phyloP scores from a whole-genome alignment of 2,113 vertebrate genomes.

The Holacanthus passer region DNA sequence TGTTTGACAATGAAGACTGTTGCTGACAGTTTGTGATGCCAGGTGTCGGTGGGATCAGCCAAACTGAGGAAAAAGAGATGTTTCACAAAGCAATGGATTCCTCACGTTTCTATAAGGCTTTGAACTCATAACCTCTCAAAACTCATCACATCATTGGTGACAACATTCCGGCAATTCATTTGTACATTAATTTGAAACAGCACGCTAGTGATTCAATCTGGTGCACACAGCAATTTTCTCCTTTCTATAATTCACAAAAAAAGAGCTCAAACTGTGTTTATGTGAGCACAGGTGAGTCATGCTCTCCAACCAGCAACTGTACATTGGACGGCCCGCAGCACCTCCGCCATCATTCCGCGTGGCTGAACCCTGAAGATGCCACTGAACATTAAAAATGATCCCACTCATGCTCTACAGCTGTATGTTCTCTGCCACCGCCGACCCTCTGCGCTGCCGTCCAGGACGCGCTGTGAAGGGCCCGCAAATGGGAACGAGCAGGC shows the following conservation, averaged over 20 bases:
- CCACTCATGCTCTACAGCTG: conserved; percentile 47
- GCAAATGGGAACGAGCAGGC: conserved; percentile 78
- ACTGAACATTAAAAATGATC: conserved; percentile 62
- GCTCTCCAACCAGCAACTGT: conserved; percentile 24
- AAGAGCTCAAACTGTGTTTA: neutral
- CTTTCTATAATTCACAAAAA: neutral
- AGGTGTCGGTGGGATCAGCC: conserved; percentile 13
- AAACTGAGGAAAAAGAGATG: neutral
- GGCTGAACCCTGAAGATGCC: conserved; percentile 53
- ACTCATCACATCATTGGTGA: neutral
- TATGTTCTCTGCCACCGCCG: conserved; percentile 45
- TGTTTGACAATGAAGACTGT: neutral
- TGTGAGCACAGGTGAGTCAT: conserved; percentile 37
- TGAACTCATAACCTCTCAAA: neutral
- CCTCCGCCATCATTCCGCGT: conserved; percentile 46
- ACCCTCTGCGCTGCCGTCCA: conserved; percentile 36
- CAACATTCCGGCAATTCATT: neutral
- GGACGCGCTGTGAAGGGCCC: conserved; percentile 31
- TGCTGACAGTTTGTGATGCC: conserved; percentile 36
- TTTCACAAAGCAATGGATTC: conserved; percentile 5
- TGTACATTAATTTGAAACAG: too few species aligned
- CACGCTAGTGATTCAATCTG: neutral
- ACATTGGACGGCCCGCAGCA: conserved; percentile 14
- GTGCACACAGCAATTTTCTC: neutral
- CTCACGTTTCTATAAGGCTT: neutral